Evolutionary conservation across 2,797 vertebrate genomes (phyloP), one percentile per base, ranked within the genome.

Genomic region (Smutsia temminckii): DNA sequence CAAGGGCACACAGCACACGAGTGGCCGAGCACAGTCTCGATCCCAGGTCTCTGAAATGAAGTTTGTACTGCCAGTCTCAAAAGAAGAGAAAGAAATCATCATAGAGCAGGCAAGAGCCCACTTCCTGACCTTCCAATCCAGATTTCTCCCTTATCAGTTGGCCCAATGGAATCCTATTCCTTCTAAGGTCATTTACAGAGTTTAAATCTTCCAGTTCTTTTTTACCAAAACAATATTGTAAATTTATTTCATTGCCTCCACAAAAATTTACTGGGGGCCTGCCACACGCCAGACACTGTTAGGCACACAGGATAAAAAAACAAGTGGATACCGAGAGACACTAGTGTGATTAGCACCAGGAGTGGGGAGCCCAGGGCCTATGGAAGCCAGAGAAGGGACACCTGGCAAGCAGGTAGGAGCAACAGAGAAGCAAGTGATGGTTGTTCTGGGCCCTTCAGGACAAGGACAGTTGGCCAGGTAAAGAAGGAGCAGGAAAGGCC

Each of bases 41-140:
- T 6, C 18, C 66, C 32, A 27, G 17, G 64, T 74, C 57, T 69
- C 57, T 27, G 21, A 37, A 14, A 27, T 4, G 16, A 40, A 55
- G 46, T 34, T 23, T 23, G 17, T 23, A 40, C 49, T 3, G 6
- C n/a, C 14, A 4, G 0, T 64, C 51, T 80, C 29, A 40, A 27
- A 78, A 69, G 46, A 75, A n/a, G 34, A 74, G 86, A 85, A 63
- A 72, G 37, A 61, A 29, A 11, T 25, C 11, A 0, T 29, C 46
- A 6, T 0, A 4, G 16, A 46, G 16, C 27, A 11, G 32, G 21
- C 0, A 3, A 57, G 29, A 29, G 25, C 63, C 55, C 0, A 0
- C 8, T 14, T 14, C 23, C 49, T 2, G 14, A 32, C 4, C 27
- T 29, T 29, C 74, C 6, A 0, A 5, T 64, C 21, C 18, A 7